A percentile compares a stretch with the other conserved stretches of the same genome.
Conservation (phyloP, 2,888 invertebrate species). For the Rapana venosa region DNA sequence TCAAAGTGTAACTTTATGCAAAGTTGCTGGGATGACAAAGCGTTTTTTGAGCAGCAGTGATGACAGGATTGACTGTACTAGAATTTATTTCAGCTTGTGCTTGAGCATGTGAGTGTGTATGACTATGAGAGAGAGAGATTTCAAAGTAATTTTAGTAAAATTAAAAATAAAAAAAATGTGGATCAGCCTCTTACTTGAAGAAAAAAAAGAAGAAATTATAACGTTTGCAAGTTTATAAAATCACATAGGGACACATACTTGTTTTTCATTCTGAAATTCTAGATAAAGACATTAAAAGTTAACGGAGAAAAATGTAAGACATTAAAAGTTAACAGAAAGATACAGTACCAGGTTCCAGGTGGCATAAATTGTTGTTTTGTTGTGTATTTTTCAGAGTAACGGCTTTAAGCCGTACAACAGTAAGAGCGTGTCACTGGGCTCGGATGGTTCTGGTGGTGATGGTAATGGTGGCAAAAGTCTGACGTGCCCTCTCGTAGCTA, state of each 20-base stretch:
- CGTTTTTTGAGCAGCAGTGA: not conserved
- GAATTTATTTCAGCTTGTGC: not conserved
- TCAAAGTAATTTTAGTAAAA: not conserved
- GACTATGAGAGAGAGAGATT: not conserved
- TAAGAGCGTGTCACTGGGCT: not conserved
- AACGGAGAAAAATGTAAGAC: not conserved
- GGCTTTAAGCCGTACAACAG: conserved; percentile 20
- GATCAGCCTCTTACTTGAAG: too few species aligned
- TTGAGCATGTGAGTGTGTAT: not conserved
- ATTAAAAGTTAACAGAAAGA: not conserved
- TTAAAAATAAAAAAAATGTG: too few species aligned
- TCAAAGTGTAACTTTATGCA: not conserved
- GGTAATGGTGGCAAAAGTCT: conserved; percentile 13
- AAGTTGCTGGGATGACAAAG: too few species aligned
- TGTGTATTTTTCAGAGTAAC: conserved; percentile 10
- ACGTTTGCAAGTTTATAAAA: not conserved
- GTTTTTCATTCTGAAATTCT: too few species aligned
- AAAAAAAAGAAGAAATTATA: not conserved
- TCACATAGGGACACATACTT: too few species aligned
- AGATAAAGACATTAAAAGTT: not conserved
- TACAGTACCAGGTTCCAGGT: not conserved
- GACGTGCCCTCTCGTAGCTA: not conserved
- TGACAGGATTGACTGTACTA: conserved; percentile 20
- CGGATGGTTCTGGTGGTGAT: conserved; percentile 29
- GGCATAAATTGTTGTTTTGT: conserved; percentile 11